Conservation (phyloP, 2,888 invertebrate genomes). For the Parnassius smintheus region DNA sequence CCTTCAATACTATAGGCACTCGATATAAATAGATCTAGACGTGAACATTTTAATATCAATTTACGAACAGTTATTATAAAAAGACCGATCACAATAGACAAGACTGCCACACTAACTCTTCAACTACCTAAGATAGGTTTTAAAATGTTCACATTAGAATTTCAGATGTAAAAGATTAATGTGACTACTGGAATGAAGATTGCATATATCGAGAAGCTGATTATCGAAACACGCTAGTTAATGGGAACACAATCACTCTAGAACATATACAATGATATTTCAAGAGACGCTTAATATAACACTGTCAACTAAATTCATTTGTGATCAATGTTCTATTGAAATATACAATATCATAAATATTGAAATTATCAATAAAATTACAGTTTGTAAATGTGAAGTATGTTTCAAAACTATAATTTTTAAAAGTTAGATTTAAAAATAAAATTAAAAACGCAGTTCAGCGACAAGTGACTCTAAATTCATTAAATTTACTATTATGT, state of each 20-base stretch:
- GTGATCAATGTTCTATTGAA: not conserved
- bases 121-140: conserved; percentile 70
- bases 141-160: conserved; percentile 75
- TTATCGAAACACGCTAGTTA: conserved; percentile 64
- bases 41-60: conserved; percentile 75
- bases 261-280: conserved; percentile 66
- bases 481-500: conserved; percentile 19
- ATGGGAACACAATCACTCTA: conserved; percentile 71
- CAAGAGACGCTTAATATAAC: conserved; percentile 3
- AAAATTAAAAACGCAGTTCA: conserved; percentile 11
- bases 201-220: conserved; percentile 60
- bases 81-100: conserved; percentile 69
- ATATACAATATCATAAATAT: conserved; percentile 13
- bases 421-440: conserved; percentile 1
- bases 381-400: not conserved
- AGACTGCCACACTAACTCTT: conserved; percentile 64
- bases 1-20: conserved; percentile 80
- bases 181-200: conserved; percentile 69
- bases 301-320: not conserved
- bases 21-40: conserved; percentile 77
- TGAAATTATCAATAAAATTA: conserved; percentile 19
- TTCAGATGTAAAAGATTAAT: conserved; percentile 55
- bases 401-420: conserved; percentile 14
- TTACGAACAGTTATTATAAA: conserved; percentile 73
- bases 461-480: conserved; percentile 16